A percentile compares a stretch with the other conserved stretches of the same genome.
Evolutionary conservation across 1,140 invertebrate genomes (phyloP).

Genomic region (Aphelinus atriplicis): DNA sequence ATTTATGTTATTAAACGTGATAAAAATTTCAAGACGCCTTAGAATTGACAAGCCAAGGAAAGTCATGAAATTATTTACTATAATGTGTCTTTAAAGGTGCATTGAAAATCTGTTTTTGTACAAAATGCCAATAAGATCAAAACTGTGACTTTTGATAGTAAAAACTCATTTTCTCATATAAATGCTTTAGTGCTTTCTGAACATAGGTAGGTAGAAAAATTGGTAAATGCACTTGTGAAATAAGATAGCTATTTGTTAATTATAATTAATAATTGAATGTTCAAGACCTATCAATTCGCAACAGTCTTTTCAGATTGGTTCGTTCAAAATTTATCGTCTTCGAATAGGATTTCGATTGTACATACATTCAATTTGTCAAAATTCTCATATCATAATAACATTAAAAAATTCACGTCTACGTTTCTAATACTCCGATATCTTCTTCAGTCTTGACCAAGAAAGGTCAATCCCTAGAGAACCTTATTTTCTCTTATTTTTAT

Average conservation of each 20-base stretch:
- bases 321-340: constrained; percentile 11
- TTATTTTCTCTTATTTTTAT: too few species aligned
- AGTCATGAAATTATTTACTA: constrained; percentile 23
- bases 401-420: constrained; percentile 10
- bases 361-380: not conserved
- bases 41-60: constrained; percentile 10
- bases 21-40: constrained; percentile 17
- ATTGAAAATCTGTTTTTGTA: constrained; percentile 23
- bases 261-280: constrained; percentile 24
- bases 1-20: constrained; percentile 30
- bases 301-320: constrained; percentile 22
- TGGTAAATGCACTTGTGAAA: constrained; percentile 29
- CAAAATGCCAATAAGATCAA: constrained; percentile 22
- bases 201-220: constrained; percentile 13
- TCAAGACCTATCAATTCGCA: constrained; percentile 18
- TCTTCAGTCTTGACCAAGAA: constrained; percentile 2
- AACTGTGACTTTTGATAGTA: constrained; percentile 32
- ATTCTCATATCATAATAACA: constrained; percentile 13
- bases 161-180: constrained; percentile 14
- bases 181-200: constrained; percentile 2
- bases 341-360: not conserved
- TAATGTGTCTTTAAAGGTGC: constrained; percentile 7
- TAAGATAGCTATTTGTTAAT: constrained; percentile 26
- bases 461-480: constrained; percentile 18
- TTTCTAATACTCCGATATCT: constrained; percentile 10